Evolutionary conservation across 2,113 vertebrate species (phyloP), one percentile per base, ranked within the genome.

Genomic region (Melanerpes aurifrons): DNA sequence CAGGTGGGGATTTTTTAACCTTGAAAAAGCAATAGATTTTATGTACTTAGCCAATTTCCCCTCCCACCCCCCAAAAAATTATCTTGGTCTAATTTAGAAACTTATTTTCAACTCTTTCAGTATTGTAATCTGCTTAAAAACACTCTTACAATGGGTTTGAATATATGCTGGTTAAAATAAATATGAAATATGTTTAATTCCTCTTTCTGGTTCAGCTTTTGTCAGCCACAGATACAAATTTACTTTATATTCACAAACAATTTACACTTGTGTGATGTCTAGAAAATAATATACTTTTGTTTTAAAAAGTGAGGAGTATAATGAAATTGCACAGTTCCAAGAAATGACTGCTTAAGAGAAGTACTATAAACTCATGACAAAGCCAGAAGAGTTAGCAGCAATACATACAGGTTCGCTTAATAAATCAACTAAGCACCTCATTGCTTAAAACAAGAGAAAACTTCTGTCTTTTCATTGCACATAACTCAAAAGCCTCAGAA

Each of bases 361-460:
- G 40, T 29, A 72, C 62, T 87, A 54, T 91, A 87, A 92, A 93
- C 85, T 91, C 72, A 74, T 77, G 85, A 89, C 69, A 87, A 94
- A 89, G 57, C 45, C 66, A 88, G 76, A 94, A 70, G 45, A 66
- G 70, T 72, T 95, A 94, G 73, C 76, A 94, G 86, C 62, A 88
- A 83, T 86, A 68, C 56, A 58, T 95, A 81, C 6, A 7, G 53
- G 62, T 67, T 89, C 12, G 5, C 89, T 91, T 88, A 68, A 94
- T 94, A 94, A 94, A 94, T 94, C 93, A 94, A 66, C 22, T 58
- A 92, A 94, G 76, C 87, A 94, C 89, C 87, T 91, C 82, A 90
- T 95, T 77, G 73, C 89, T 95, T 92, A 89, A 89, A 91, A 74
- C 74, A 87, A 61, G 25, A 87, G 78, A 93, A 94, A 86, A 90